Evolutionary conservation across 2,113 vertebrate species (phyloP), one percentile per base, ranked within the genome.

Genomic region (Trichomycterus rosablanca): DNA sequence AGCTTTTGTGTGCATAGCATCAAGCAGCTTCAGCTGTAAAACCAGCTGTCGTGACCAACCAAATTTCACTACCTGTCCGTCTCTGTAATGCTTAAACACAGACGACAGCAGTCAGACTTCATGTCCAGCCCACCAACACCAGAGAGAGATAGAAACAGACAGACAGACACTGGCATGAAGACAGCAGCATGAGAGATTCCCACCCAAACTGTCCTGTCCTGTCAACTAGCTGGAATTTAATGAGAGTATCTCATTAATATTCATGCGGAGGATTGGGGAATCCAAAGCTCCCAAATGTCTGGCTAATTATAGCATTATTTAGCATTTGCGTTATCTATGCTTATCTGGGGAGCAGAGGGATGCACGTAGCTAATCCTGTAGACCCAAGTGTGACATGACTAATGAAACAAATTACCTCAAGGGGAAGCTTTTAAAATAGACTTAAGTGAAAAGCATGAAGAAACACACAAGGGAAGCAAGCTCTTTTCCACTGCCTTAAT

Each of bases 371-470:
- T 57, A 67, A 67, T 71, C 66, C 68, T 40, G 11, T 26, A 35
- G 39, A 66, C 55, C 19, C 48, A 5, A 54, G 22, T 19, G 18
- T 40, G 42, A 61, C 34, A 63, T 67, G 75, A 78, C 64, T 76
- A 76, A 78, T 77, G 67, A 52, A 66, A 74, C 58, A 70, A 76
- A 76, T 76, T 72, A 72, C 66, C 58, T 37, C 54, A 60, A 63
- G 51, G 54, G 44, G 54, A 61, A 64, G 55, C 58, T 67, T 75
- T 75, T 66, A 66, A 59, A 56, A 67, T 40, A 40, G 14, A 30
- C 26, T 45, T 42, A 18, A 37, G 26, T 35, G 62, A 58, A 42
- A 67, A 69, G 46, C 20, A 30, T 24, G 24, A n/a, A 24, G 34
- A 22, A 20, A 28, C 39, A 32, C 20, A 43, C 23, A 35, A 16